phyloP scores from a whole-genome alignment of 2,888 invertebrate genomes.

The Hyles lineata region DNA sequence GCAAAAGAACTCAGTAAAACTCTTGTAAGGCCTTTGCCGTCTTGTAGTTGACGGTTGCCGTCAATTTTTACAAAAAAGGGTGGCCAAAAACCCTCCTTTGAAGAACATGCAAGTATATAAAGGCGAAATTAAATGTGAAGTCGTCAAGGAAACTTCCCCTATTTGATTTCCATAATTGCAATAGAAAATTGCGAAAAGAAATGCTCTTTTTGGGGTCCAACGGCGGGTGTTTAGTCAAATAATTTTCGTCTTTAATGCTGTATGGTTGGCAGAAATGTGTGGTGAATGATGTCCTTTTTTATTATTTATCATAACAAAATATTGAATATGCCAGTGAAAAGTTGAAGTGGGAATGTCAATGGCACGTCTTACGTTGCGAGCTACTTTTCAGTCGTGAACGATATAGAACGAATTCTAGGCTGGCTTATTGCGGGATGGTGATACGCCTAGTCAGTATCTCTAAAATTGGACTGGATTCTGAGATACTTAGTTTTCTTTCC shows the following conservation, averaged over 20 bases:
- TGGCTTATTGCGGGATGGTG: no score
- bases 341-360: no score
- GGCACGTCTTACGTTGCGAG: no score
- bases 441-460: no score
- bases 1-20: background rate
- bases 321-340: no score
- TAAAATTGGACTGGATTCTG: no score
- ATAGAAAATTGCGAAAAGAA: constrained; percentile 69
- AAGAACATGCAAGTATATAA: constrained; percentile 30
- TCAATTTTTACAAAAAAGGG: constrained; percentile 14
- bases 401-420: no score
- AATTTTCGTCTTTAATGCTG: constrained; percentile 65
- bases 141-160: constrained; percentile 49
- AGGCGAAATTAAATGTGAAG: constrained; percentile 53
- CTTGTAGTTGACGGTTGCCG: background rate
- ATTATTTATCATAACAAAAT: no score
- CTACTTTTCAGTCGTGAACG: no score
- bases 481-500: no score
- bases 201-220: constrained; percentile 63
- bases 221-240: constrained; percentile 66
- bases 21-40: background rate
- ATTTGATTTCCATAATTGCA: constrained; percentile 76
- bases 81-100: constrained; percentile 9
- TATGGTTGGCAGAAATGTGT: constrained; percentile 50
- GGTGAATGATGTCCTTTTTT: background rate